Evolutionary conservation across 2,113 vertebrate species (phyloP), one percentile per base, ranked within the genome.

Genomic region (Centrocercus urophasianus): DNA sequence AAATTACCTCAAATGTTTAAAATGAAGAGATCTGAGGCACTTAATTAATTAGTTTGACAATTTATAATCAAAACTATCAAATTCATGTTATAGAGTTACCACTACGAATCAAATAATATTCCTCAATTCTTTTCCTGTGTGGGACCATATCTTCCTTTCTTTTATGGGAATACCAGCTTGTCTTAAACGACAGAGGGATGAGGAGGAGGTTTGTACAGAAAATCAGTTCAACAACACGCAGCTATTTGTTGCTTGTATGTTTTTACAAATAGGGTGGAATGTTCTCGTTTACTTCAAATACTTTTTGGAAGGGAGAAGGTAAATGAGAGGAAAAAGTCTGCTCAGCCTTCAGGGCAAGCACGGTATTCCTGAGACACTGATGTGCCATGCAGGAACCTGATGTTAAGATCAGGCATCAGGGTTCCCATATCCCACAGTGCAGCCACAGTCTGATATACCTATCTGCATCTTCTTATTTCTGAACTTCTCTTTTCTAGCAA

Each of bases 371-470:
- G 16, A 63, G 16, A 34, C 32, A 34, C 34, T 71, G 21, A 21
- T 8, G 9, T 69, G 34, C 34, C 48, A 32, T 1, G 8, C n/a
- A 75, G 47, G n/a, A 45, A 27, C 11, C 8, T 19, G 24, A 50
- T 19, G 13, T 45, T 64, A 7, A 2, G 40, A 61, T 61, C 12
- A 2, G n/a, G 25, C 27, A 34, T 10, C 56, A 75, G 15, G 11
- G 6, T 21, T 86, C 42, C 52, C 13, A 12, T 9, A 40, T 15
- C 6, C 7, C 13, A 78, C 1, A 0, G 2, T 9, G 22, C 61
- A 74, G 36, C 19, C 20, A 22, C 1, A 56, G 21, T 40, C 43
- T 28, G 70, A 45, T 32, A 20, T 32, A 36, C 17, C 30, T 61
- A 3, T 38, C 63, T 42, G 18, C 50, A 32, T 20, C 18, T 84